Percentiles rank a stretch among this genome's conserved stretches.
Evolutionary conservation across 2,797 vertebrate genomes (phyloP).

Genomic region (Pantherophis alleghaniensis): DNA sequence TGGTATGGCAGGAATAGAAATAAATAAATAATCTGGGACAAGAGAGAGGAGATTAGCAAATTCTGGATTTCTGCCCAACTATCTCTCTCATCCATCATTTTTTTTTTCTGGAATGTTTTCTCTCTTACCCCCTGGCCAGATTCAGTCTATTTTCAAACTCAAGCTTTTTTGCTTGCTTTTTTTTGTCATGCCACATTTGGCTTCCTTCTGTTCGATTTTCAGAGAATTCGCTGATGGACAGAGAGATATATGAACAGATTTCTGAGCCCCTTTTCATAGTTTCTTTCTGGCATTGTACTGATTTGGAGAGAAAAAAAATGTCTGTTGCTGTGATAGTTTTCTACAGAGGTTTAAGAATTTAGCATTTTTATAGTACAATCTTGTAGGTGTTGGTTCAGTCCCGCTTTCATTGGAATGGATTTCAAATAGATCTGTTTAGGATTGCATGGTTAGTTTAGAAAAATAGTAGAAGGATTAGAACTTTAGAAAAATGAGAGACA

Average conservation of each 20-base stretch:
- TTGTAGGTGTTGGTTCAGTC: neutral
- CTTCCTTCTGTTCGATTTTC: neutral
- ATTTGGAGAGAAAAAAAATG: neutral
- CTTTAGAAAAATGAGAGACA: neutral
- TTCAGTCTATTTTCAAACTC: neutral
- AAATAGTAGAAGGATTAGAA: neutral
- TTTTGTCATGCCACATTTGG: neutral
- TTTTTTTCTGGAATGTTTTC: neutral
- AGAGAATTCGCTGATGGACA: neutral
- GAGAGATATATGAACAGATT: neutral
- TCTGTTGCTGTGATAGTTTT: neutral
- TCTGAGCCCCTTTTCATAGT: neutral
- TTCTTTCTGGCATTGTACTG: neutral
- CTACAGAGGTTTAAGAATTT: neutral
- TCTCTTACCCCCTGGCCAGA: neutral
- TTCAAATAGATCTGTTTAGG: neutral
- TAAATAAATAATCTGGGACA: neutral
- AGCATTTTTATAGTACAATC: neutral
- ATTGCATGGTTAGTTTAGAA: neutral
- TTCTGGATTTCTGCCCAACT: neutral
- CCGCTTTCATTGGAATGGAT: neutral
- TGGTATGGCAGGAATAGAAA: neutral
- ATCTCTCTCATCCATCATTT: neutral
- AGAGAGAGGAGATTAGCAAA: neutral
- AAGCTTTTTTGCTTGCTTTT: neutral